Evolutionary conservation across 1,140 invertebrate genomes (phyloP), one percentile per base, ranked within the genome.

Genomic region (Gryon sp.): DNA sequence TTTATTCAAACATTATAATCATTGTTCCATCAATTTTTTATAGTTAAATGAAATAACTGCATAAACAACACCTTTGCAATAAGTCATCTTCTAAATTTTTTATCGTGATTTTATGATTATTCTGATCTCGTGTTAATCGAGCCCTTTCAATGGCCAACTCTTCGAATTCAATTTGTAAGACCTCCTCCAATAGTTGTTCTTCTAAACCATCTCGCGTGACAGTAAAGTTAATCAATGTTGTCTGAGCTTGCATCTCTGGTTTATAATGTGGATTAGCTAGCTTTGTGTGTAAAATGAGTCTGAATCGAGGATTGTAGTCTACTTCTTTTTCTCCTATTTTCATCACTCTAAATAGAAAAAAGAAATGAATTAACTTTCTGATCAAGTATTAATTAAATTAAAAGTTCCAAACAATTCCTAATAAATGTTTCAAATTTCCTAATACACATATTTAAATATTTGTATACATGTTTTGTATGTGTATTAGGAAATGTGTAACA

Each of bases 231-330:
- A 99, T 98, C 24, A 99, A 89, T 9, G 97, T 99, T 0, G 96
- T 97, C 89, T 99, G 97, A 11, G 98, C 98, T 89, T 99, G 97
- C 94, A 99, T 97, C 90, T 99, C 98, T 5, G 97, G 97, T 84
- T 98, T 97, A 86, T 98, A 99, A 90, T 99, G 97, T 40, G 97
- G 98, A 91, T 99, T 99, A 4, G 97, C 97, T 63, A 99, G 86
- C 88, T 99, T 99, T 0, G 97, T 98, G 78, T 99, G 97, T 8
- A 99, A 87, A 62, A 99, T 94, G 0, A 99, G 88, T 24, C 94
- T 92, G 84, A 99, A 99, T 34, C 91, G 91, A 16, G 92, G 86
- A 90, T 97, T 96, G 83, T 98, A 99, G 86, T 98, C 97, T 3
- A 99, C 93, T 90, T 99, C 97, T 87, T 98, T 98, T 84, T 98